Evolutionary conservation across 2,888 invertebrate genomes (phyloP).

Genomic region (Clostera curtula): DNA sequence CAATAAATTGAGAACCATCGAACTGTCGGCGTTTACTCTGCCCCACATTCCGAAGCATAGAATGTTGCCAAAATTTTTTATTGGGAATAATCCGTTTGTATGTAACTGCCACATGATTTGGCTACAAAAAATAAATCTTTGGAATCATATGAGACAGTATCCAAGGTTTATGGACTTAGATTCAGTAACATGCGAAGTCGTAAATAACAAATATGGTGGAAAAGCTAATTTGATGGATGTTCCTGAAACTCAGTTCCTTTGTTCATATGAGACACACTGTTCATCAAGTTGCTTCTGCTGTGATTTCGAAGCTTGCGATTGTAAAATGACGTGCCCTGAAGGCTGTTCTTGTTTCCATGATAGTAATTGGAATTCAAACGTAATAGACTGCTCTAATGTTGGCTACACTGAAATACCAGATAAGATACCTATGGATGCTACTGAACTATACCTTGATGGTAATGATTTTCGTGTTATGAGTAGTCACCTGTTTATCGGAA

Average conservation of each 20-base stretch:
- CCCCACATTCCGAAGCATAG: constrained; percentile 78
- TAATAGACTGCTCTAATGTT: constrained; percentile 86
- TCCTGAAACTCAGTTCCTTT: constrained; percentile 84
- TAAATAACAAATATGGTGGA: constrained; percentile 78
- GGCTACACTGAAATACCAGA: constrained; percentile 82
- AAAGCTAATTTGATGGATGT: constrained; percentile 80
- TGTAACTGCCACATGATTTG: constrained; percentile 93
- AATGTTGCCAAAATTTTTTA: constrained; percentile 84
- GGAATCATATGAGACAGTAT: constrained; percentile 82
- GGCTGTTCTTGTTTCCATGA: constrained; percentile 91
- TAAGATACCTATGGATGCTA: constrained; percentile 91
- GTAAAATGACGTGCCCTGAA: constrained; percentile 90
- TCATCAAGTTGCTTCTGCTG: constrained; percentile 90
- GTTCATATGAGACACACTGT: constrained; percentile 87
- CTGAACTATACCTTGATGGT: constrained; percentile 89
- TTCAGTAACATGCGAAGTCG: constrained; percentile 82
- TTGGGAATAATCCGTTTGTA: constrained; percentile 87
- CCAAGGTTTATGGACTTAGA: constrained; percentile 87
- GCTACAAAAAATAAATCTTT: constrained; percentile 85
- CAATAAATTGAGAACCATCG: constrained; percentile 83
- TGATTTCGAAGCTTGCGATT: constrained; percentile 91
- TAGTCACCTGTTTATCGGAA: constrained; percentile 89
- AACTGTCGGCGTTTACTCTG: constrained; percentile 81
- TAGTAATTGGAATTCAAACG: constrained; percentile 87
- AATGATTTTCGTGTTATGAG: constrained; percentile 83